Percentiles rank a stretch among this genome's conserved stretches.
phyloP scores from a whole-genome alignment of 2,797 vertebrate genomes.

The Adelosebastes latens region DNA sequence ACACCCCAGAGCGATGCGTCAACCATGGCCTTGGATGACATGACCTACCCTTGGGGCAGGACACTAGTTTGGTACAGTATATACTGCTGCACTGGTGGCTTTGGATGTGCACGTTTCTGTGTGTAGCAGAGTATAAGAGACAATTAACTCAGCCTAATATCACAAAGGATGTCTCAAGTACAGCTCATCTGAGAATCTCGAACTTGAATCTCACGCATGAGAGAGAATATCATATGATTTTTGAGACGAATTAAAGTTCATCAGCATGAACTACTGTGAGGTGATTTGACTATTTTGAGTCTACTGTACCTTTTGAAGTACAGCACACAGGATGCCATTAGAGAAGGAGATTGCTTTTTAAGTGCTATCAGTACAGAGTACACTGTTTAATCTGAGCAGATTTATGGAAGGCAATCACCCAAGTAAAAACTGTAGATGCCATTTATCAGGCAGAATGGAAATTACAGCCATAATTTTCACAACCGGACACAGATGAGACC shows the following conservation, averaged over 20 bases:
- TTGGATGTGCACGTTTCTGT: constrained; percentile 4
- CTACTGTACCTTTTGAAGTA: constrained; percentile 68
- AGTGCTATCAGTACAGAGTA: constrained; percentile 75
- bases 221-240: constrained; percentile 1
- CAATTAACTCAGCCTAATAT: neutral
- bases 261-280: constrained; percentile 34
- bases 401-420: constrained; percentile 85
- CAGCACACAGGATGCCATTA: constrained; percentile 70
- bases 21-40: constrained; percentile 69
- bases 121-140: constrained; percentile 1
- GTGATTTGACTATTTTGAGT: constrained; percentile 57
- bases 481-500: constrained; percentile 78
- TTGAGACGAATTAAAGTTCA: constrained; percentile 22
- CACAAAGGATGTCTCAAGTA: constrained; percentile 7
- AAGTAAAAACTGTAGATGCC: constrained; percentile 81
- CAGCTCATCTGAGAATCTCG: neutral
- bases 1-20: constrained; percentile 72
- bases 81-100: constrained; percentile 42
- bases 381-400: constrained; percentile 79
- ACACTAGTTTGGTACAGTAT: constrained; percentile 61
- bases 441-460: constrained; percentile 86
- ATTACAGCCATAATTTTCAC: constrained; percentile 88
- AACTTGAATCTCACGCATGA: neutral
- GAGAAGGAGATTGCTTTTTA: constrained; percentile 81
- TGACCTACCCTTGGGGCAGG: constrained; percentile 80